Base-by-base conservation (phyloP, 2,113 vertebrate species). In the Dipodomys spectabilis region DNA sequence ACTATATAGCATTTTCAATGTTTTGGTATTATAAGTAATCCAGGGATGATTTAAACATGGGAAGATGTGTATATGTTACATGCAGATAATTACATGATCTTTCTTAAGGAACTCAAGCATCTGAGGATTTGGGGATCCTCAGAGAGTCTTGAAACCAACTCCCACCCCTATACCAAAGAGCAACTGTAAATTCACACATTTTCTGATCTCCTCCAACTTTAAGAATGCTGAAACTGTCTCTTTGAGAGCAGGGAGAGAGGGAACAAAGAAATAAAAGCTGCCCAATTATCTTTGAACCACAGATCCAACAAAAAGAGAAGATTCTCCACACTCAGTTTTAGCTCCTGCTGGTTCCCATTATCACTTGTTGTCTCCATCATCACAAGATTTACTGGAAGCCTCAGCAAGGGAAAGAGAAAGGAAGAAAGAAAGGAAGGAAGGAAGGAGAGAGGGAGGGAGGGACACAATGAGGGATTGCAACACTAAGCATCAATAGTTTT, bases 171-270 rank as follows among this genome's bases (percentile, higher is more conserved):
- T 35, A 57, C 2, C 9, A 65, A 86, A 39, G 20, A 73, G 87
- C n/a, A 73, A 80, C 19, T 86, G 25, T 53, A 25, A 19, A n/a
- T 30, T 72, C 27, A 78, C 68, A 94, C 78, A 75, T 92, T 87
- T 53, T 53, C 32, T 39, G 32, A 84, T 64, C 62, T 1, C 77
- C 60, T 2, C 11, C 62, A 12, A 75, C 45, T 82, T 94, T 27
- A 87, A 79, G 67, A 62, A 27, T 49, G 49, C 12, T 49, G 49
- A 49, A 11, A 11, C 49, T 49, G 8, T 49, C 49, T 49, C 49
- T 11, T 49, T 49, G 49, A 7, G 39, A 78, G n/a, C 35, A 3
- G 44, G 64, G 16, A 1, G 22, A 45, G 6, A 19, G 75, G 65
- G 69, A 15, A 57, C 2, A 30, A 89, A 73, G 10, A 67, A 81